Conservation (phyloP, 2,113 vertebrate species). For the Caracal caracal region DNA sequence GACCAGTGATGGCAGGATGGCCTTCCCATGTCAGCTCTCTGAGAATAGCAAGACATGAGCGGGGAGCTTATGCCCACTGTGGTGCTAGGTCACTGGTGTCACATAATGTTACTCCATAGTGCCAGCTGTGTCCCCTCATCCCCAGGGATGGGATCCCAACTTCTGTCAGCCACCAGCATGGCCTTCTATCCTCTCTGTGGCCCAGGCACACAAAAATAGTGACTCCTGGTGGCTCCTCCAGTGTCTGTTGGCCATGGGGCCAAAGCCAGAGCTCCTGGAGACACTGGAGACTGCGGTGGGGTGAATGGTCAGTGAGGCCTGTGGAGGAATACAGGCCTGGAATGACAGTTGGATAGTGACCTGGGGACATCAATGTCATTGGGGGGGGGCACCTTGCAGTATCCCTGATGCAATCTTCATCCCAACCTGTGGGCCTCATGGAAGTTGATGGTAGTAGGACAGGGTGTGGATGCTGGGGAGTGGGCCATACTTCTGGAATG, state of each 20-base stretch:
- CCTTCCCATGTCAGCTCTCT: background rate
- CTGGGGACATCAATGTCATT: background rate
- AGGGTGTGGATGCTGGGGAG: rapidly evolving
- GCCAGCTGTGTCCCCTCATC: background rate
- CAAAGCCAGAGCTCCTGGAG: background rate
- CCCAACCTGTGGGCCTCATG: background rate
- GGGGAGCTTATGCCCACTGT: background rate
- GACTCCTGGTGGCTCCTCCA: background rate
- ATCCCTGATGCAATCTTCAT: background rate
- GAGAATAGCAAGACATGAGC: background rate
- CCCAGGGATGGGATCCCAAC: background rate
- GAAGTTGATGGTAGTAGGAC: too few relatives aligned
- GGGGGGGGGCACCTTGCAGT: background rate
- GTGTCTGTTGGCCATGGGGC: background rate
- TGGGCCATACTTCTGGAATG: too few relatives aligned
- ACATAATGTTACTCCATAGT: background rate
- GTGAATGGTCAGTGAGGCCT: too few relatives aligned
- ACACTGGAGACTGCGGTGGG: background rate
- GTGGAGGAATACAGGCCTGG: background rate
- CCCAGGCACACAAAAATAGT: background rate
- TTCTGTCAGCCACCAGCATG: background rate
- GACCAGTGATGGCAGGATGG: background rate
- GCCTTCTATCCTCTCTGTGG: rapidly evolving
- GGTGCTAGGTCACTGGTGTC: background rate
- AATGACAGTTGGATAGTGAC: background rate